Evolutionary conservation across 2,888 invertebrate species (phyloP), one percentile per base, ranked within the genome.

Genomic region (Caenorhabditis wallacei): DNA sequence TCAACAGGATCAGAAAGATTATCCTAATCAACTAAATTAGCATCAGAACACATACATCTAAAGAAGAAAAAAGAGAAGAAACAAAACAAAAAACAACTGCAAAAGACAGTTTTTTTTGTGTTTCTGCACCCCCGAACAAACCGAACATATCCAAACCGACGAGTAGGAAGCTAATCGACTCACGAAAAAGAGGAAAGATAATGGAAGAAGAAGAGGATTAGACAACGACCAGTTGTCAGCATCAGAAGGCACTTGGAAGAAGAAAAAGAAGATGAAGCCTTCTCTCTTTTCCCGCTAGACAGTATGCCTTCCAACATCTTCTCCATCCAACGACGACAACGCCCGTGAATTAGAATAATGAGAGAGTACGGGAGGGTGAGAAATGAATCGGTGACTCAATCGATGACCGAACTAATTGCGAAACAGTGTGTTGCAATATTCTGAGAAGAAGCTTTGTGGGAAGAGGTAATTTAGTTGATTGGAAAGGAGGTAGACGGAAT

Each of bases 351-450:
- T 75, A 75, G 75, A 75, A 75, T 75, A 75, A 75, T 75, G 75
- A 74, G 74, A 46, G 61, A 61, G 37, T 61, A 18, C 11, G 63
- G 26, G 59, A 20, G 51, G 26, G 51, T 22, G 64, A 64, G 35
- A 35, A 37, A 63, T 56, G 54, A 54, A 24, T n/a, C 13, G 53
- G 46, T 64, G 64, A 66, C 66, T 75, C 75, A 68, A 75, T 75
- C 75, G 66, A 75, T 68, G 75, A 75, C 75, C 66, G 68, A 75
- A 75, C 75, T 68, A 68, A 75, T 75, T 75, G 75, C 68, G 68
- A 75, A 68, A 75, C 75, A 57, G 68, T 54, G 69, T 75, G 75
- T 75, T 75, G 75, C 75, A 75, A 75, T 75, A 59, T 75, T 48
- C 64, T 74, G 56, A 46, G 74, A 37, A 26, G 43, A 56, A 26